Conservation (phyloP, 2,888 invertebrate species). For the Spilosoma lubricipeda region DNA sequence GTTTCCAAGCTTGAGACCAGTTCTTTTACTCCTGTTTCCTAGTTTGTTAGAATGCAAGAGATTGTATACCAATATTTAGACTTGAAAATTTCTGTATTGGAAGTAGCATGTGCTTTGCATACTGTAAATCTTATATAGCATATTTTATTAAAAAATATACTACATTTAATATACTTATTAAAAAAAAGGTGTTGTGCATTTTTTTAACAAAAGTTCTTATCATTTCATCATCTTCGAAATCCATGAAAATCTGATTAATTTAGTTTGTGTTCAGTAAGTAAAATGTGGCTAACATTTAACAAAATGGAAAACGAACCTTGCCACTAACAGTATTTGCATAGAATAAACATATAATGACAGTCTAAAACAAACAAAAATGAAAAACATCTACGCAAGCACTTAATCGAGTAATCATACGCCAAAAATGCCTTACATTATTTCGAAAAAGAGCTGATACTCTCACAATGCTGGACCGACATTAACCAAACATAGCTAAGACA, state of each 20-base stretch:
- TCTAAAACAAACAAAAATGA: no score
- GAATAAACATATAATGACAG: conserved; percentile 15
- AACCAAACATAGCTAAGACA: no score
- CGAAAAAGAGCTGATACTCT: no score
- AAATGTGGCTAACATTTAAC: not conserved
- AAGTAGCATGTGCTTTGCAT: not conserved
- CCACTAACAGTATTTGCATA: conserved; percentile 14
- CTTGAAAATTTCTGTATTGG: not conserved
- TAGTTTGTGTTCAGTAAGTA: not conserved
- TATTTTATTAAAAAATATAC: no score
- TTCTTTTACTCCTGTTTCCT: not conserved
- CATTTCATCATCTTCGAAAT: not conserved
- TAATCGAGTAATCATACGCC: no score
- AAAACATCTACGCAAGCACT: no score
- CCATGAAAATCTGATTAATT: not conserved
- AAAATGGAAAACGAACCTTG: conserved; percentile 10
- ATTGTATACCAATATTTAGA: not conserved
- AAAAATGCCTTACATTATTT: no score
- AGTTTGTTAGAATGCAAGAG: not conserved
- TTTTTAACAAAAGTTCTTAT: not conserved
- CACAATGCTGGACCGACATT: no score
- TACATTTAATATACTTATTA: no score
- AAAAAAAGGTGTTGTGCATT: no score
- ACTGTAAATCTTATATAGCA: not conserved
- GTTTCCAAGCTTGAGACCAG: not conserved